A percentile compares a stretch with the other conserved stretches of the same genome.
phyloP scores from a whole-genome alignment of 2,888 invertebrate genomes.

The Hermaeophaga mercurialis region DNA sequence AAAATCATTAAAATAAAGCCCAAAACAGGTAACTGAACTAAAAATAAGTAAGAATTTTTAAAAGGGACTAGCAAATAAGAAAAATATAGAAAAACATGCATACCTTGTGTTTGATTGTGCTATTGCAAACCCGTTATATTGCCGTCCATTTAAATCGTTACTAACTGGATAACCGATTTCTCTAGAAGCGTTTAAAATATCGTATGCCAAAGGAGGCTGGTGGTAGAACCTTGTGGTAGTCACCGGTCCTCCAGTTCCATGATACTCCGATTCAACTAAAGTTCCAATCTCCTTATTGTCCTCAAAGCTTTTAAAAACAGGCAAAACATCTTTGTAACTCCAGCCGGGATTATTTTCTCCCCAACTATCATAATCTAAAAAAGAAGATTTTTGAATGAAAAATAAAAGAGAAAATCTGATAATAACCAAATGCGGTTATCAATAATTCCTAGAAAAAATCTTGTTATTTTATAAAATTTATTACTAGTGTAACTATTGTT shows the following conservation, averaged over 20 bases:
- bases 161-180: constrained; percentile 68
- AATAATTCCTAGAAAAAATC: too few species aligned
- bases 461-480: too few species aligned
- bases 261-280: constrained; percentile 65
- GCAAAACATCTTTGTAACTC: constrained; percentile 78
- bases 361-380: constrained; percentile 75
- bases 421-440: too few species aligned
- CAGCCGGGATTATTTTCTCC: constrained; percentile 75
- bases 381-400: background rate
- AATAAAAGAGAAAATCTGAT: too few species aligned
- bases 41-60: too few species aligned
- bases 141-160: constrained; percentile 68
- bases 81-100: too few species aligned
- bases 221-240: constrained; percentile 69
- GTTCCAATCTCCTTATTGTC: constrained; percentile 68
- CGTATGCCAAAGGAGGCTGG: constrained; percentile 66
- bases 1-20: too few species aligned
- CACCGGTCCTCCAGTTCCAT: constrained; percentile 66
- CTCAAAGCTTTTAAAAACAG: constrained; percentile 72
- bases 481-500: too few species aligned
- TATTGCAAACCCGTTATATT: constrained; percentile 67
- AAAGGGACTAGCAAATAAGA: too few species aligned
- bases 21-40: too few species aligned
- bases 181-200: constrained; percentile 65
- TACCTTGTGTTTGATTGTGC: constrained; percentile 69